phyloP scores from a whole-genome alignment of 1,140 invertebrate genomes.

The Diachasma alloeum region DNA sequence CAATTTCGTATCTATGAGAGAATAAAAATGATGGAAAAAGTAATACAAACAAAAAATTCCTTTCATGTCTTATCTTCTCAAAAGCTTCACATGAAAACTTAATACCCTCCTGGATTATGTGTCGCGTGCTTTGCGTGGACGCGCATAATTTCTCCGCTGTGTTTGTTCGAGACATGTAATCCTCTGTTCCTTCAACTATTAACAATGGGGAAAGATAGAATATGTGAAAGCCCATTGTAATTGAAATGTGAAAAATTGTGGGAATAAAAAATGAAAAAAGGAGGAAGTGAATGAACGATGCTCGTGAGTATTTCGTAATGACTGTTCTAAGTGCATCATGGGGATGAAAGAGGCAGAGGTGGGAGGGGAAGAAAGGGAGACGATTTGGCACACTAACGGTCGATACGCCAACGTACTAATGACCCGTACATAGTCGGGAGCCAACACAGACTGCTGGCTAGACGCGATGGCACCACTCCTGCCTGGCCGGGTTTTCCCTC shows the following conservation, averaged over 20 bases:
- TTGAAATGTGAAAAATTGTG: background rate
- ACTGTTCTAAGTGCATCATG: slow-evolving; percentile 32
- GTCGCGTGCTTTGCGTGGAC: slow-evolving; percentile 40
- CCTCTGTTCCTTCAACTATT: background rate
- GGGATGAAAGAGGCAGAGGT: background rate
- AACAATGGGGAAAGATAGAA: slow-evolving; percentile 11
- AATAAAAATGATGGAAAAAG: background rate
- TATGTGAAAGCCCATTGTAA: background rate
- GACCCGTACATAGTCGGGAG: slow-evolving; percentile 38
- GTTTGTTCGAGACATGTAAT: slow-evolving; percentile 20
- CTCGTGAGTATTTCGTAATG: slow-evolving; percentile 52
- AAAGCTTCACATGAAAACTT: slow-evolving; percentile 23
- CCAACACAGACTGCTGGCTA: slow-evolving; percentile 39
- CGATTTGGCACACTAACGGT: slow-evolving; percentile 32
- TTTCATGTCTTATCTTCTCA: background rate
- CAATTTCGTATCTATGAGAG: background rate
- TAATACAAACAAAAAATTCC: background rate
- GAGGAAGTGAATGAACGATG: slow-evolving; percentile 51
- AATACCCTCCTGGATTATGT: slow-evolving; percentile 20
- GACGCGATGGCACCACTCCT: slow-evolving; percentile 36
- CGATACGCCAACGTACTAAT: slow-evolving; percentile 42
- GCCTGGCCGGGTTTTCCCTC: slow-evolving; percentile 34
- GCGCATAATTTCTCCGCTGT: slow-evolving; percentile 39
- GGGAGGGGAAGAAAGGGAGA: background rate
- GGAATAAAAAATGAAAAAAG: slow-evolving; percentile 21